Base-by-base conservation (phyloP, 2,113 vertebrate species). In the Eretmochelys imbricata region DNA sequence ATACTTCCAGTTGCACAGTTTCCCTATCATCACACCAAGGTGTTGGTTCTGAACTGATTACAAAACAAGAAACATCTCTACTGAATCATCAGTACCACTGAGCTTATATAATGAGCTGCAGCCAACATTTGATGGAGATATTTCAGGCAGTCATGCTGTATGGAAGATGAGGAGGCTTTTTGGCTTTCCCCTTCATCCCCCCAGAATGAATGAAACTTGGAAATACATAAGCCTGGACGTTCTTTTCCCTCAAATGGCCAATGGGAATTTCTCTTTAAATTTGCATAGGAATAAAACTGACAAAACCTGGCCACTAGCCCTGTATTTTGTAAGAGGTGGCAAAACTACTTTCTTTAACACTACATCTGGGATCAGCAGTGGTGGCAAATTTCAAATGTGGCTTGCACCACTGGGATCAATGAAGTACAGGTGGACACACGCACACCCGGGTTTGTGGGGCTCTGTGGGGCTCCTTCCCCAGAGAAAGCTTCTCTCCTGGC, bases 71-170 rank as follows among this genome's bases (percentile, higher is more conserved):
- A 5, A 27, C 13, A 72, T 22, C n/a, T 72, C n/a, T 72, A 72
- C 65, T 72, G 75, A 78, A 78, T 78, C 13, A 62, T 62, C 24
- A 46, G 72, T 76, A 27, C 11, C 22, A 46, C 42, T 35, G 10
- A 17, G 14, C 46, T 27, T 46, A 27, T 24, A 22, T 38, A 69
- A 76, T 46, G 42, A 76, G 42, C 42, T 89, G 62, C 22, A 55
- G 29, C 8, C 55, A 12, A 65, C 10, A 83, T 22, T 53, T 46
- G 55, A 16, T n/a, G 82, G 80, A 92, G 22, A 10, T 55, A 17
- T 25, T 51, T 91, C 2, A 0, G 31, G n/a, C 25, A 55, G 20
- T 2, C 1, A 38, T 59, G 27, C 12, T 54, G 83, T 29, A 42
- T 55, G 85, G 83, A 35, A 84, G 38, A 84, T 83, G 91, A 90